A percentile compares a stretch with the other conserved stretches of the same genome.
phyloP scores from a whole-genome alignment of 2,888 invertebrate species.

The Thumatha senex region DNA sequence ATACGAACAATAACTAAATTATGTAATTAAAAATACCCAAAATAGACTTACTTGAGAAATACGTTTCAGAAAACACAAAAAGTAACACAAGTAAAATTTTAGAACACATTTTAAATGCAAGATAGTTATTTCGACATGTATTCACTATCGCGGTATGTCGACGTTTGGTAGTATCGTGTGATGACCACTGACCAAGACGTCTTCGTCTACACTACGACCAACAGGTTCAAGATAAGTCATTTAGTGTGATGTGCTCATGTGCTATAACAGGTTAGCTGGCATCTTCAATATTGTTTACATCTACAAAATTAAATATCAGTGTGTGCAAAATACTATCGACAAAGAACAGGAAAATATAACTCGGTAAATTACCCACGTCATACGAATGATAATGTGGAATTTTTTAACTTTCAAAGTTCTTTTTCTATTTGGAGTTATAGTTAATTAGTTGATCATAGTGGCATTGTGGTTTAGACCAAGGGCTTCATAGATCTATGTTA shows the following conservation, averaged over 20 bases:
- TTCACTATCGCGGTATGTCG: not conserved
- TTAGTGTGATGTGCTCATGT: too few species aligned
- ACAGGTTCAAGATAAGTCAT: too few species aligned
- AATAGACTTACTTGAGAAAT: constrained; percentile 23
- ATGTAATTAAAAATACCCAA: too few species aligned
- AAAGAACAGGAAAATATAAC: not conserved
- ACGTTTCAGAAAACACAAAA: constrained; percentile 10
- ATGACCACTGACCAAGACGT: not conserved
- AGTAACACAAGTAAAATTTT: constrained; percentile 16
- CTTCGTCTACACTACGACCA: not conserved
- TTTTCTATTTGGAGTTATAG: too few species aligned
- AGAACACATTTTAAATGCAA: constrained; percentile 13
- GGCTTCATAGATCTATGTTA: too few species aligned
- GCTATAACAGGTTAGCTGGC: too few species aligned
- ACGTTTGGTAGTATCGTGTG: not conserved
- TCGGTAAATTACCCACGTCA: not conserved
- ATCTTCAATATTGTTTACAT: not conserved
- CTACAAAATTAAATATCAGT: not conserved
- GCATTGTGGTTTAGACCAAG: too few species aligned
- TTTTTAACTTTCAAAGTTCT: too few species aligned
- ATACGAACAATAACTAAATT: too few species aligned
- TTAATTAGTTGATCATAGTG: too few species aligned
- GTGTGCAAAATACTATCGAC: not conserved
- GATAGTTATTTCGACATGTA: not conserved
- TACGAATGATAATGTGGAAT: too few species aligned